A percentile compares a stretch with the other conserved stretches of the same genome.
Conservation (phyloP, 2,888 invertebrate genomes). For the Cinara cedri region DNA sequence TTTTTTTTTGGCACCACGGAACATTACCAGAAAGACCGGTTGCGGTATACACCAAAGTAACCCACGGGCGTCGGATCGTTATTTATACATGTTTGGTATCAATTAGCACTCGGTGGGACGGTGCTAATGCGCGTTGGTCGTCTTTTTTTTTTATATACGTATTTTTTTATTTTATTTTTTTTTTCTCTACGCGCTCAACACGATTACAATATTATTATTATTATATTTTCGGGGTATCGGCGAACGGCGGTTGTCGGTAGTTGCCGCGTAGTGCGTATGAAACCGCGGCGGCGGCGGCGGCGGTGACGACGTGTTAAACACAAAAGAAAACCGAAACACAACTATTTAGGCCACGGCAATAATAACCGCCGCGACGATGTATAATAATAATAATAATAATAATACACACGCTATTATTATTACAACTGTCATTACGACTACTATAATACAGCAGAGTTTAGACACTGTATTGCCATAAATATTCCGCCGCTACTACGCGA, state of each 20-base stretch:
- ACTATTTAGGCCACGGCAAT: conserved; percentile 43
- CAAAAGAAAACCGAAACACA: conserved; percentile 33
- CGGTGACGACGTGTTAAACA: conserved; percentile 18
- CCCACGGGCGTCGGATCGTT: conserved; percentile 50
- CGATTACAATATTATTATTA: conserved; percentile 11
- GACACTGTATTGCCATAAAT: too few relatives aligned
- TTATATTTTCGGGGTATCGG: conserved; percentile 6
- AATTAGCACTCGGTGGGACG: conserved; percentile 53
- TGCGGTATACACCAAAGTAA: conserved; percentile 51
- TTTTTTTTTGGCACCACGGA: conserved; percentile 31
- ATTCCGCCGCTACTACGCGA: too few relatives aligned
- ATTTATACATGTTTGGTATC: conserved; percentile 54
- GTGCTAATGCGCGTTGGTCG: conserved; percentile 47
- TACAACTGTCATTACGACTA: neutral
- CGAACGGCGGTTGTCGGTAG: neutral
- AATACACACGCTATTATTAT: neutral
- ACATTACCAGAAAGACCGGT: conserved; percentile 53
- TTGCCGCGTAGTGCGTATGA: too few relatives aligned
- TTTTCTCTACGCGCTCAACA: too few relatives aligned
- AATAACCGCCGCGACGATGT: too few relatives aligned
- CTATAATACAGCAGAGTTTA: too few relatives aligned
- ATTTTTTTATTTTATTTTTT: neutral
- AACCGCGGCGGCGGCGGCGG: neutral
- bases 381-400: too few relatives aligned
- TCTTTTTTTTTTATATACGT: conserved; percentile 16